Evolutionary conservation across 1,140 invertebrate species (phyloP), one percentile per base, ranked within the genome.

Genomic region (Andrena cerasifolii): DNA sequence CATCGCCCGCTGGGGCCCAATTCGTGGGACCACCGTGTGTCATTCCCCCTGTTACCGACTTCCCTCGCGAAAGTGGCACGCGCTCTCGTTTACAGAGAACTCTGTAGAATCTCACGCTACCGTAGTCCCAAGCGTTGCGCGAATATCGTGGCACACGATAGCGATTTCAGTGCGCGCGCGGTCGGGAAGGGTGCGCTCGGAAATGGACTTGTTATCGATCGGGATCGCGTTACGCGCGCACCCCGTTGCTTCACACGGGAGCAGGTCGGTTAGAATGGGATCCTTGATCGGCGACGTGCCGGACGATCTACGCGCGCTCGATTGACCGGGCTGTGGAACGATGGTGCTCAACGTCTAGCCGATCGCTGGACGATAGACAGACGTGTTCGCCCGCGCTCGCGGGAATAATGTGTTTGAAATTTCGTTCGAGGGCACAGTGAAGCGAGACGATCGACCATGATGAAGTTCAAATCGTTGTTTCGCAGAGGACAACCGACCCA

Each of bases 391-490:
- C 21, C 51, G 31, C 6, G 47, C 7, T 16, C n/a, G n/a, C n/a
- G n/a, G n/a, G 43, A 74, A 68, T 73, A 67, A 78, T 62, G 68
- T 28, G 54, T 65, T 82, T 36, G 5, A 2, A 49, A 73, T 66
- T 76, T 65, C 26, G 43, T 10, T 66, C 40, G 53, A 71, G 59
- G 70, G 67, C 4, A 16, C 49, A 82, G 67, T 75, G 61, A 85
- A 82, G 78, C 62, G 80, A 54, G 65, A 85, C 79, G 78, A 86
- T 89, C 90, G 93, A 94, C 94, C 93, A 96, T 96, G 95, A 96
- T 96, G 94, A 96, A 96, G 94, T 95, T 96, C 91, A 96, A 96
- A 94, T 96, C 95, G 88, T 94, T 96, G 89, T 96, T 96, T 93
- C 95, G 95, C 93, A 95, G 95, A 94, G 95, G 95, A 86, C 91